A percentile compares a stretch with the other conserved stretches of the same genome.
Conservation (phyloP, 1,140 invertebrate genomes). For the Zaprionus vittiger region DNA sequence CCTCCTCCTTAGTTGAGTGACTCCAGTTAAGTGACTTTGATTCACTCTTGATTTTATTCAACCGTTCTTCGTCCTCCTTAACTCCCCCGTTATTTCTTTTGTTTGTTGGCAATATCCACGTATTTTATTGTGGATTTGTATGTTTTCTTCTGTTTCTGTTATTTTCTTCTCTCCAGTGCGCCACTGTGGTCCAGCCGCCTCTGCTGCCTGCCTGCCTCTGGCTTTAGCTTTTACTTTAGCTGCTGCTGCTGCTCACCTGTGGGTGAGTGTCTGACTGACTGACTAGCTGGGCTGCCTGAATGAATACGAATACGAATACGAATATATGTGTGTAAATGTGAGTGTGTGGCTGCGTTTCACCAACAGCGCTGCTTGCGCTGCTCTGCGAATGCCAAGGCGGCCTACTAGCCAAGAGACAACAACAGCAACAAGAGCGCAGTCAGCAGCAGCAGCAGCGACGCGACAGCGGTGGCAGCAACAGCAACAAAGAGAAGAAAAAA, state of each 20-base stretch:
- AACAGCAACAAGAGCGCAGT: slow-evolving; percentile 27
- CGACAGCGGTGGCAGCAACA: slow-evolving; percentile 30
- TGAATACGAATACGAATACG: slow-evolving; percentile 28
- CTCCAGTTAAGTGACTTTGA: neutral
- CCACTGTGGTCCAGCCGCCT: slow-evolving; percentile 52
- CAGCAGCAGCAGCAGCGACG: slow-evolving; percentile 28
- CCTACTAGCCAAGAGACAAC: slow-evolving; percentile 48
- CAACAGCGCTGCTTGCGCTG: slow-evolving; percentile 35
- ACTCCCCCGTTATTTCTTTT: slow-evolving; percentile 18
- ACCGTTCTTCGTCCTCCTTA: neutral
- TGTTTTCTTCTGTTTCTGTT: slow-evolving; percentile 9
- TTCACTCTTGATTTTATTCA: neutral
- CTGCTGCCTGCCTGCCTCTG: slow-evolving; percentile 50
- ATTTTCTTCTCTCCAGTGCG: slow-evolving; percentile 30
- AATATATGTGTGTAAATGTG: slow-evolving; percentile 7
- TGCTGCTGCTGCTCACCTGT: slow-evolving; percentile 64
- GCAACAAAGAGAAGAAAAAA: slow-evolving; percentile 34
- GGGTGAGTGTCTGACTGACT: slow-evolving; percentile 47
- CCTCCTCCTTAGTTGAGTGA: slow-evolving; percentile 22
- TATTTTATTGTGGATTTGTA: slow-evolving; percentile 5
- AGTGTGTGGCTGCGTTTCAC: slow-evolving; percentile 50
- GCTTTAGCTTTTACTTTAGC: slow-evolving; percentile 51
- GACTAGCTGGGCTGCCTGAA: slow-evolving; percentile 18
- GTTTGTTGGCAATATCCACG: slow-evolving; percentile 12
- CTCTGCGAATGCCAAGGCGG: slow-evolving; percentile 53